Evolutionary conservation across 2,113 vertebrate genomes (phyloP), one percentile per base, ranked within the genome.

Genomic region (Oreochromis niloticus): DNA sequence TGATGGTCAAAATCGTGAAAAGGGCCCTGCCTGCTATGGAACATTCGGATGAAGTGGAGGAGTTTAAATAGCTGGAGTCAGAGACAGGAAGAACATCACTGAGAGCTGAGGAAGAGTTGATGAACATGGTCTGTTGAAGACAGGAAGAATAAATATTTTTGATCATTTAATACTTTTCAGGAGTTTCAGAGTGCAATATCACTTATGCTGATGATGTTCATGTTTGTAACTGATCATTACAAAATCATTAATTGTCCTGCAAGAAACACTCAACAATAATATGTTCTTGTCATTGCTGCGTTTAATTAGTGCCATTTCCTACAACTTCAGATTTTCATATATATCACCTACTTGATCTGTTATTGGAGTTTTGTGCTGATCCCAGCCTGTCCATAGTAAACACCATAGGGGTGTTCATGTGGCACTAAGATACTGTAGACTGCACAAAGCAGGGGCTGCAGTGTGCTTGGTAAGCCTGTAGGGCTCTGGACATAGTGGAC

Each of bases 21-120:
- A 32, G 34, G 6, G 6, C 6, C 7, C 1, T 7, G 7, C 34
- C 6, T 6, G 34, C 34, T 7, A 7, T 34, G 2, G 34, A 0
- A 6, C 9, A 9, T 50, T 50, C 0, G 7, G 0, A 17, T 50
- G 48, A 50, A 4, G 2, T 50, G 48, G 56, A 16, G 32, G 75
- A 19, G 9, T 4, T 27, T 27, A 22, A 13, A 24, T 13, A 27
- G 55, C 7, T 3, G 24, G 24, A 57, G 12, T 16, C 7, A 3
- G 16, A 14, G 12, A 10, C 10, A 48, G 10, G 75, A 17, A 3
- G 48, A 34, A 17, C 7, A 50, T 50, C 48, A 17, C 48, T 50
- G 48, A 50, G 16, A 17, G 1, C 48, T 50, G 48, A 50, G 16
- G 48, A 50, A 6, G 46, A 54, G 10, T 66, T 63, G 41, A 4